Evolutionary conservation across 2,113 vertebrate species (phyloP), one percentile per base, ranked within the genome.

Genomic region (Lota lota): DNA sequence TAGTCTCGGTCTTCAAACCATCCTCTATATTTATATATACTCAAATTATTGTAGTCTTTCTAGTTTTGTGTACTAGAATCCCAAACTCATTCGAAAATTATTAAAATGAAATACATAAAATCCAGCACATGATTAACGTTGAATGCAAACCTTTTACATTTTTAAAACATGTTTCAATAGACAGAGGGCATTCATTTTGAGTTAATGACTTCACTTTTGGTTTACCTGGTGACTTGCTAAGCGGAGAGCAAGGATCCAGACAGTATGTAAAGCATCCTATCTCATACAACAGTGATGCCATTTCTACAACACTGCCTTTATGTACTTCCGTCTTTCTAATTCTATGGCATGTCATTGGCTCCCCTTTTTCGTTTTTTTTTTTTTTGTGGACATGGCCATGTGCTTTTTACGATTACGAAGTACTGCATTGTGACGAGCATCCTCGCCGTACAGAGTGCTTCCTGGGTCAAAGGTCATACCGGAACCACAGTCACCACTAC

Each of bases 401-500:
- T 74, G 60, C 78, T 63, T n/a, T 66, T 19, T 72, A 58, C n/a
- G 16, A 74, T 67, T 66, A 77, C 71, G 74, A 28, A n/a, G 2
- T 67, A 74, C 59, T 73, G 82, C 66, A 85, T 60, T 2, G 65
- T 69, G 58, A 65, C 61, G 75, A 74, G 72, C 68, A 53, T 78
- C 71, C 75, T 68, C 69, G 40, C 70, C 72, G 79, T 22, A 71
- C 61, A 77, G 54, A 64, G 47, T 36, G 67, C 78, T 59, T 85
- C 72, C 75, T 74, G 77, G 70, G 85, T 76, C 72, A 70, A 74
- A 78, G 79, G 15, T n/a, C 80, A 78, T 75, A 85, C 69, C 20
- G 81, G 83, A 81, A 85, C 72, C 72, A 88, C 73, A 78, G 84
- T 80, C 84, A 90, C 84, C 74, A 90, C 84, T 72, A 87, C 68